phyloP scores from a whole-genome alignment of 1,140 invertebrate genomes.

The Rhopalosiphum padi region DNA sequence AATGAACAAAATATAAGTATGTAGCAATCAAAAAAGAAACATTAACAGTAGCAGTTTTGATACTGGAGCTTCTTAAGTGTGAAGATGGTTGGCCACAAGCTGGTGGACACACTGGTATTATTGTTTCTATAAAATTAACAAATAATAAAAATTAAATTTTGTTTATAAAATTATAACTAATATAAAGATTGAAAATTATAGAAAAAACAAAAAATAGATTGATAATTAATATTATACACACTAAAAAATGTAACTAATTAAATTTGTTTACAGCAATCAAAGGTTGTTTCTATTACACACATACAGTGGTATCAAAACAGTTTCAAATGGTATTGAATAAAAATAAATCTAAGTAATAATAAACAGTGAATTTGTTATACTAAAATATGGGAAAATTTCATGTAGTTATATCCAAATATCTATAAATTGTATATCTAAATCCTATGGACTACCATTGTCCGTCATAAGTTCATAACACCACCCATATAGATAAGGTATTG shows the following conservation, averaged over 20 bases:
- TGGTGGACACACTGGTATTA: conserved; percentile 90
- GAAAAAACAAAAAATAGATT: background rate
- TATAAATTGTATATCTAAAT: too few relatives aligned
- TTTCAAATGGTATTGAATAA: too few relatives aligned
- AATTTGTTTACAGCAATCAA: background rate
- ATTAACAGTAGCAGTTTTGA: conserved; percentile 27
- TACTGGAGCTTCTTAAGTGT: conserved; percentile 14
- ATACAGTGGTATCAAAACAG: too few relatives aligned
- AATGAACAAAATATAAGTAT: background rate
- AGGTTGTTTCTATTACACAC: background rate
- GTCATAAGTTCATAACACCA: too few relatives aligned
- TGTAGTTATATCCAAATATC: too few relatives aligned
- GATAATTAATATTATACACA: background rate
- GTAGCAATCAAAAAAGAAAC: background rate
- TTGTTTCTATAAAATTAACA: conserved; percentile 71
- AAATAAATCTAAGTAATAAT: too few relatives aligned
- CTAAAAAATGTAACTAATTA: background rate
- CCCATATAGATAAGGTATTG: too few relatives aligned
- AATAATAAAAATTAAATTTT: conserved; percentile 60
- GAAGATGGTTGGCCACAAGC: conserved; percentile 75
- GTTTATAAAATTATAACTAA: too few relatives aligned
- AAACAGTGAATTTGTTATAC: too few relatives aligned
- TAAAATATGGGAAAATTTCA: too few relatives aligned
- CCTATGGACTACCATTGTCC: too few relatives aligned
- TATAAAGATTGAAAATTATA: background rate